Evolutionary conservation across 2,888 invertebrate species (phyloP).

Genomic region (Parnassius apollo): DNA sequence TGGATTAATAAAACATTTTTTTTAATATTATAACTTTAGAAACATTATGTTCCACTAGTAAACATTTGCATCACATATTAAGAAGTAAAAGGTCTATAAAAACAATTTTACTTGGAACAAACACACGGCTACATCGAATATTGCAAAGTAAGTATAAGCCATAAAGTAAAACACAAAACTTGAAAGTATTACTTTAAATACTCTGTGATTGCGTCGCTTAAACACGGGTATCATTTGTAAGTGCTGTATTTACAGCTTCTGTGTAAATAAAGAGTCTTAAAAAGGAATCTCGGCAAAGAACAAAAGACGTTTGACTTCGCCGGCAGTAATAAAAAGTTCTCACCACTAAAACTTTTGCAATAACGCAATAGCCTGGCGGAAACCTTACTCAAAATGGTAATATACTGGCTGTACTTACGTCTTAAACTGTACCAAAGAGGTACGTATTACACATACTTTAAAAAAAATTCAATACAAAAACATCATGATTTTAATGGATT

Average conservation of each 20-base stretch:
- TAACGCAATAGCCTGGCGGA: constrained; percentile 52
- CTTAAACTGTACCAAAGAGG: background rate
- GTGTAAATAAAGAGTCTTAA: constrained; percentile 47
- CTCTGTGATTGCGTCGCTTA: background rate
- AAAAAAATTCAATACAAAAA: too few relatives aligned
- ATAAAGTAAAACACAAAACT: background rate
- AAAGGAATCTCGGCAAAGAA: constrained; percentile 46
- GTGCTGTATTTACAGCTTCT: constrained; percentile 52
- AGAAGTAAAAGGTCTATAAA: too few relatives aligned
- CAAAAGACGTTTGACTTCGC: constrained; percentile 51
- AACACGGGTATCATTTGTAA: constrained; percentile 8
- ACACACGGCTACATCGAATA: background rate
- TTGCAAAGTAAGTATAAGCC: background rate
- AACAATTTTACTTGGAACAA: too few relatives aligned
- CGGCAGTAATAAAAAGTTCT: constrained; percentile 67
- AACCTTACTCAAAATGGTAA: constrained; percentile 11
- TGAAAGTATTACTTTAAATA: background rate
- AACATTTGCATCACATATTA: too few relatives aligned
- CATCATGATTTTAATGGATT: too few relatives aligned
- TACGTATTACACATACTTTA: too few relatives aligned
- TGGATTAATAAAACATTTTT: too few relatives aligned
- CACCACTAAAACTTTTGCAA: constrained; percentile 63
- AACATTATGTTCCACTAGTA: too few relatives aligned
- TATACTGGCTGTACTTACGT: background rate
- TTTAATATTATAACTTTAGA: too few relatives aligned